Base-by-base conservation (phyloP, 1,140 invertebrate genomes). In the Periplaneta americana region DNA sequence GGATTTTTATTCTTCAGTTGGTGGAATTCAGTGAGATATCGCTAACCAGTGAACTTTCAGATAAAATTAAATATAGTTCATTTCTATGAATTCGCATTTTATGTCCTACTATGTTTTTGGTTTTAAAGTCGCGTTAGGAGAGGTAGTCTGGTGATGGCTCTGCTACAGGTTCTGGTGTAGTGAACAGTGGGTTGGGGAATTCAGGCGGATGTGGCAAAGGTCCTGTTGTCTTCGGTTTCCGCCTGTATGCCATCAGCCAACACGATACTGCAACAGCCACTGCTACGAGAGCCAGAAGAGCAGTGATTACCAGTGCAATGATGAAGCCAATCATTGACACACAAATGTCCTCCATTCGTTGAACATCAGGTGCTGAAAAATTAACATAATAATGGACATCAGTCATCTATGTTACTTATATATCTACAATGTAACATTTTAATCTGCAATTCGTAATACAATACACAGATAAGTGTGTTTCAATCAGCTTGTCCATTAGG, bases 221-320 rank as follows among this genome's bases (percentile, higher is more conserved):
- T 77, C 96, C 96, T 81, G 95, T 92, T 77, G 93, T 92, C 85
- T 96, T 96, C 77, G 96, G 95, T 85, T 95, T 92, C 83, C 96
- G 92, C 85, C 96, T 90, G 89, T 97, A 98, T 82, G 97, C 97
- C 92, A 98, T 96, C 75, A 98, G 90, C 96, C 96, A 98, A 88
- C 97, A 98, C 57, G 96, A 97, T 33, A 98, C 96, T 75, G 96
- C 96, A 39, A 98, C 95, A 32, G 97, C 97, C 35, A 98, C 96
- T 39, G 97, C 96, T 33, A 98, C 96, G 75, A 98, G 90, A 74
- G 97, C 96, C 85, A 98, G 88, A 75, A 98, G 91, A 31, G 96
- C 96, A 80, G 97, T 98, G 85, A 98, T 95, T 82, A 97, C 95
- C 85, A 98, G 89, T 79, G 97, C 96, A 83, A 98, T 96, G 82